Evolutionary conservation across 2,113 vertebrate genomes (phyloP), one percentile per base, ranked within the genome.

Genomic region (Mesoclemmys tuberculata): DNA sequence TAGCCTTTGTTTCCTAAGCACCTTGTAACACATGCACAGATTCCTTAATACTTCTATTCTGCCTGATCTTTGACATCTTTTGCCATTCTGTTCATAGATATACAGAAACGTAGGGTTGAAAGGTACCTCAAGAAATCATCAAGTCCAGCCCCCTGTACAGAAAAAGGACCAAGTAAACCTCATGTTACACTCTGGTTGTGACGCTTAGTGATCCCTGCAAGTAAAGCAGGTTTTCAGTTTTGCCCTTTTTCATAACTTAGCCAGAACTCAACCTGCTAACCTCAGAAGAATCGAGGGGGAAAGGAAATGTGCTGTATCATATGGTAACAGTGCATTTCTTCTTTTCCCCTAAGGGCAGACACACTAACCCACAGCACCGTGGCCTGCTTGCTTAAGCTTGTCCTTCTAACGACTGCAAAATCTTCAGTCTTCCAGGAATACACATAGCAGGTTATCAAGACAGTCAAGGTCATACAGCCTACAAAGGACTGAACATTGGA

Each of bases 381-480:
- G 61, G 27, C 74, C 6, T 10, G 21, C 54, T 85, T 88, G n/a
- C 87, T 92, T 81, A 81, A 88, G 22, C 79, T 46, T 78, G 74
- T 79, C 51, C 74, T 84, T 55, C 74, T 51, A 55, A 18, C 46
- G 55, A 14, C 85, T 51, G 26, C 4, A 46, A 93, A 92, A 88
- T 41, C 82, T 19, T 26, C 51, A 81, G 24, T 54, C 80, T 85
- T n/a, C 27, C 18, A 83, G 54, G 81, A 90, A 49, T 19, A n/a
- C 0, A 0, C 10, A 12, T 19, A 82, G 14, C 35, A 80, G 90
- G 82, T 83, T 81, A 96, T 83, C 35, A 87, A 51, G 12, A 46
- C 80, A 80, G 10, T 35, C 48, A 84, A 88, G 81, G 84, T 13
- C 90, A 93, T 48, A 64, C 29, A 94, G 48, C 75, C 84, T 77